Conservation (phyloP, 2,888 invertebrate species). For the Hipparchia sbordonii region DNA sequence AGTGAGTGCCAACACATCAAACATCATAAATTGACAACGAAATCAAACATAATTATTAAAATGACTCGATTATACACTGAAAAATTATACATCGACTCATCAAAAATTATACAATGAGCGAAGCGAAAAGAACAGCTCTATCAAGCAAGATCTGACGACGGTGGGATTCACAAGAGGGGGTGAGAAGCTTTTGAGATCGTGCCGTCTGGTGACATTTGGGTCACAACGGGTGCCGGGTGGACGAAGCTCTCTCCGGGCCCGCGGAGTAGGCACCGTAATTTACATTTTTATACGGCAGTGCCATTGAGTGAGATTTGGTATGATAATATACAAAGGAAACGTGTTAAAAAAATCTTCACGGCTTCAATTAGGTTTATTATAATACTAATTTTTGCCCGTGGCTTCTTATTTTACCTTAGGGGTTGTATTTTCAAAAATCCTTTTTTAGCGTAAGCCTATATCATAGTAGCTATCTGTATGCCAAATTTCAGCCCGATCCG, state of each 20-base stretch:
- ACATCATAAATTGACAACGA: too few relatives aligned
- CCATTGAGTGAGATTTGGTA: slow-evolving; percentile 7
- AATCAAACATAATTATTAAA: too few relatives aligned
- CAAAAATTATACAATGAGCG: background rate
- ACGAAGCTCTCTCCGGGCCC: slow-evolving; percentile 10
- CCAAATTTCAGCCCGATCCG: too few relatives aligned
- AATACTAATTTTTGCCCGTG: too few relatives aligned
- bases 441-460: too few relatives aligned
- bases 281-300: background rate
- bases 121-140: slow-evolving; percentile 22
- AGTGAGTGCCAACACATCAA: background rate
- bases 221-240: slow-evolving; percentile 26
- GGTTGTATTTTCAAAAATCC: too few relatives aligned
- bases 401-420: too few relatives aligned
- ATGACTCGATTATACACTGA: too few relatives aligned
- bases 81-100: background rate
- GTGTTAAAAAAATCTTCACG: background rate
- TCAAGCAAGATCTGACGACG: slow-evolving; percentile 30
- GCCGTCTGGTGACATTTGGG: slow-evolving; percentile 37
- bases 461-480: too few relatives aligned
- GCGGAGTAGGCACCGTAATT: slow-evolving; percentile 2
- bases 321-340: background rate
- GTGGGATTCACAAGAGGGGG: slow-evolving; percentile 28
- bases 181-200: slow-evolving; percentile 37
- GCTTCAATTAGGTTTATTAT: too few relatives aligned